A percentile compares a stretch with the other conserved stretches of the same genome.
These are phyloP conservation scores for Campaea margaritaria DNA, from an alignment of 2,888 invertebrate species.

Conservation along the genomic window DNA sequence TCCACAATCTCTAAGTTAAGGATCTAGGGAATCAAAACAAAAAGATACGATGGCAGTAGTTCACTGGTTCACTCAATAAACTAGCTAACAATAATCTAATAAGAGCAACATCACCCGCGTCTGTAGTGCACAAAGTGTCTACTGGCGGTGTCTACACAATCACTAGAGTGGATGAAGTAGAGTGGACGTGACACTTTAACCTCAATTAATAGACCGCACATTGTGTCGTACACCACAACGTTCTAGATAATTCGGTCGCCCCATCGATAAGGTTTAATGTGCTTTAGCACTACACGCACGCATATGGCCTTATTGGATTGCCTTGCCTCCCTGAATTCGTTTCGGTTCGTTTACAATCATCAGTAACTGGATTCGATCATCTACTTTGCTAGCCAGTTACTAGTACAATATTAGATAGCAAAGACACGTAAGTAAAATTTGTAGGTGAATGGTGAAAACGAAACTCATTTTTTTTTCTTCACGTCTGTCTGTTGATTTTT, in stretches of 20 bases:
- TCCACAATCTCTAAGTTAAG: too few relatives aligned
- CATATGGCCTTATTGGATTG: conserved; percentile 57
- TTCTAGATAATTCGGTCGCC: conserved; percentile 39
- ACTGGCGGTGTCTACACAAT: too few relatives aligned
- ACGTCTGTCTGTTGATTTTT: too few relatives aligned
- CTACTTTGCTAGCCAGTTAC: too few relatives aligned
- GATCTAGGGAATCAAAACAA: too few relatives aligned
- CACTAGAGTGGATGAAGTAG: conserved; percentile 3
- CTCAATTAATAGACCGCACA: conserved; percentile 31
- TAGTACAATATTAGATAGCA: too few relatives aligned
- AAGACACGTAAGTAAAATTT: too few relatives aligned
- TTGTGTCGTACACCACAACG: conserved; percentile 30
- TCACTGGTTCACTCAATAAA: too few relatives aligned
- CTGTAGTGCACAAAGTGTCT: neutral
- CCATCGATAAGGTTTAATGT: conserved; percentile 49
- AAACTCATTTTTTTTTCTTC: too few relatives aligned
- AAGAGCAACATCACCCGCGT: neutral
- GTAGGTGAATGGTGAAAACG: too few relatives aligned
- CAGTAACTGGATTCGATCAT: conserved; percentile 2
- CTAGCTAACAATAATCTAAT: too few relatives aligned
- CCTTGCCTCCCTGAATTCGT: conserved; percentile 52
- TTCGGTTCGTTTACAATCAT: conserved; percentile 18
- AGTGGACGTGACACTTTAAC: conserved; percentile 40
- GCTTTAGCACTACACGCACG: conserved; percentile 43
- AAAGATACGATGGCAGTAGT: too few relatives aligned